Conservation (phyloP, 2,113 vertebrate species). For the Leptobrachium leishanense region DNA sequence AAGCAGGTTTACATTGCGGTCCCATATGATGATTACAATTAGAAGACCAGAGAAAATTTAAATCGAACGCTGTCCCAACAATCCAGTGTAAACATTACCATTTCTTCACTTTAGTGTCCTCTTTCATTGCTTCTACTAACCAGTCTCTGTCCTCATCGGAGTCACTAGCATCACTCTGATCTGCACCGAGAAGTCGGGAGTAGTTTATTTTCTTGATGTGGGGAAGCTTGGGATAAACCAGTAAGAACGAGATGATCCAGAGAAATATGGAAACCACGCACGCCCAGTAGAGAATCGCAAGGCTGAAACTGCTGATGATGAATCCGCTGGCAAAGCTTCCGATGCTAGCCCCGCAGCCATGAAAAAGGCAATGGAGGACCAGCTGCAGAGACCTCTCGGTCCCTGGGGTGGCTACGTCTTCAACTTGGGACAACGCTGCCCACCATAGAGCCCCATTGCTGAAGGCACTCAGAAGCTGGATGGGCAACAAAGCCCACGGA, state of each 20-base stretch:
- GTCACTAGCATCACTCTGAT: conserved; percentile 78
- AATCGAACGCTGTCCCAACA: background rate
- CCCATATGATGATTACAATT: too few species aligned
- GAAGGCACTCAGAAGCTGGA: conserved; percentile 72
- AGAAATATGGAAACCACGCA: conserved; percentile 58
- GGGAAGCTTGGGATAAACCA: conserved; percentile 73
- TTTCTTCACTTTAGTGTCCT: conserved; percentile 58
- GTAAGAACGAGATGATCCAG: conserved; percentile 72
- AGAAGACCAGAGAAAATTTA: too few species aligned
- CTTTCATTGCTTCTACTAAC: conserved; percentile 82
- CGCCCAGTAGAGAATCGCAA: conserved; percentile 67
- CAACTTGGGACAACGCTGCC: conserved; percentile 64
- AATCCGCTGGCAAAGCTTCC: conserved; percentile 80
- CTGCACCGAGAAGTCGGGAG: conserved; percentile 75
- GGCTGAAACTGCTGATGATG: conserved; percentile 61
- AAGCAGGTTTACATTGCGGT: too few species aligned
- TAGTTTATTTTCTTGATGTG: conserved; percentile 81
- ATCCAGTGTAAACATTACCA: conserved; percentile 23
- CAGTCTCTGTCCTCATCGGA: conserved; percentile 83
- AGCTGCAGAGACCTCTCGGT: conserved; percentile 69
- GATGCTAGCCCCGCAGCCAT: conserved; percentile 65
- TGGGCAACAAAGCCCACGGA: conserved; percentile 72
- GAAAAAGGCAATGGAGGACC: conserved; percentile 65
- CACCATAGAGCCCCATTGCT: conserved; percentile 76
- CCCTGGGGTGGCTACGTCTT: conserved; percentile 71